Evolutionary conservation across 2,888 invertebrate species (phyloP).

Genomic region (Apoda limacodes): DNA sequence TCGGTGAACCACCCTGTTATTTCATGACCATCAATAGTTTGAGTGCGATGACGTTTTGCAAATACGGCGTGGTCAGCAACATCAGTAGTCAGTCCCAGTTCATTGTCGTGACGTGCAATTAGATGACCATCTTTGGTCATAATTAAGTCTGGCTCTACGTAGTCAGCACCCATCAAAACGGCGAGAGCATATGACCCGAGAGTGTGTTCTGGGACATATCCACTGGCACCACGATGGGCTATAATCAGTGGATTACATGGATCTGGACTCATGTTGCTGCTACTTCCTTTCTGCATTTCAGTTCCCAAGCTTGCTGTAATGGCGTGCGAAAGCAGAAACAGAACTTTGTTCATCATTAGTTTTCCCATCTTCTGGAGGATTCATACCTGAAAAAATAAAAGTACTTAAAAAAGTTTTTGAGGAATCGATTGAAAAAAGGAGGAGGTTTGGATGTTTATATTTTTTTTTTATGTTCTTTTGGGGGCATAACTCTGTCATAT

Average conservation of each 20-base stretch:
- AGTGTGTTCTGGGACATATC: conserved; percentile 57
- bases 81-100: conserved; percentile 46
- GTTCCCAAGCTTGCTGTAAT: no score
- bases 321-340: no score
- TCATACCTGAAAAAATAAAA: no score
- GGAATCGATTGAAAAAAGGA: no score
- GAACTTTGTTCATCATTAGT: no score
- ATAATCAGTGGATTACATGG: conserved; percentile 44
- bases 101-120: conserved; percentile 54
- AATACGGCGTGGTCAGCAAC: conserved; percentile 43
- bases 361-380: no score
- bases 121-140: conserved; percentile 52
- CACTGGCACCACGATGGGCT: conserved; percentile 55
- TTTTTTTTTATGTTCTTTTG: no score
- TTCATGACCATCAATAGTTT: conserved; percentile 37
- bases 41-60: conserved; percentile 38
- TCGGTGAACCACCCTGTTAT: conserved; percentile 54
- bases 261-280: no score
- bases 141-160: conserved; percentile 55
- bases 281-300: no score
- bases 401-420: no score
- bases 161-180: conserved; percentile 54
- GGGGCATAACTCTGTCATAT: no score
- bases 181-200: conserved; percentile 55
- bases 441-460: no score